A percentile compares a stretch with the other conserved stretches of the same genome.
phyloP scores from a whole-genome alignment of 2,797 vertebrate genomes.

The Synaphobranchus kaupii region DNA sequence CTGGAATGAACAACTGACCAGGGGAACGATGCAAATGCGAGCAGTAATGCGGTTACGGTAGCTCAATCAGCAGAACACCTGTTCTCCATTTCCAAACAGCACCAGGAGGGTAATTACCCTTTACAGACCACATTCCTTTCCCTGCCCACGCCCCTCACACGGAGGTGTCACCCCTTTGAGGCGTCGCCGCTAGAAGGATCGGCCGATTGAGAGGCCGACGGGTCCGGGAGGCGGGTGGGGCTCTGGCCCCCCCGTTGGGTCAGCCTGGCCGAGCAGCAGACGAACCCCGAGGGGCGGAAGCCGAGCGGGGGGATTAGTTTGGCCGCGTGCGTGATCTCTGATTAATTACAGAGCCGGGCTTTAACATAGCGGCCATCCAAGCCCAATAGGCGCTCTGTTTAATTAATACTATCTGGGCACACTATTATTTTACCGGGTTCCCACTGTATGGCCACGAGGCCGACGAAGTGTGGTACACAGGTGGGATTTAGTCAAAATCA shows the following conservation, averaged over 20 bases:
- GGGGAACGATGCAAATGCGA: background rate
- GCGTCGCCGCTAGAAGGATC: background rate
- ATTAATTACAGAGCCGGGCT: constrained; percentile 58
- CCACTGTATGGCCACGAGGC: constrained; percentile 48
- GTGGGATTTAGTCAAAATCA: constrained; percentile 44
- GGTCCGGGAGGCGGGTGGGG: background rate
- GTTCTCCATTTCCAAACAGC: background rate
- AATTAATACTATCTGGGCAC: constrained; percentile 64
- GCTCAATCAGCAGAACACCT: background rate
- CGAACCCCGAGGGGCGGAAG: constrained; percentile 8
- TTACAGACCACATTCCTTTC: background rate
- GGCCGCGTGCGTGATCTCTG: constrained; percentile 37
- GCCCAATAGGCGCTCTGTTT: constrained; percentile 57
- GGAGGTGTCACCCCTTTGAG: background rate
- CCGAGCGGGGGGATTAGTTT: constrained; percentile 27
- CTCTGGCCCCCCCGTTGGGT: background rate
- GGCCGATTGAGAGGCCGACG: background rate
- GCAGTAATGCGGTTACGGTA: background rate
- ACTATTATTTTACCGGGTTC: constrained; percentile 68
- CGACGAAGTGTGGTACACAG: constrained; percentile 15
- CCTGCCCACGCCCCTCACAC: background rate
- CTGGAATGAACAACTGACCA: background rate
- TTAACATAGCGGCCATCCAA: constrained; percentile 58
- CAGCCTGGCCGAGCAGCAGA: constrained; percentile 25
- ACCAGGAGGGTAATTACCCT: constrained; percentile 12